Base-by-base conservation (phyloP, 2,888 invertebrate genomes). In the Epistrophe eligans region DNA sequence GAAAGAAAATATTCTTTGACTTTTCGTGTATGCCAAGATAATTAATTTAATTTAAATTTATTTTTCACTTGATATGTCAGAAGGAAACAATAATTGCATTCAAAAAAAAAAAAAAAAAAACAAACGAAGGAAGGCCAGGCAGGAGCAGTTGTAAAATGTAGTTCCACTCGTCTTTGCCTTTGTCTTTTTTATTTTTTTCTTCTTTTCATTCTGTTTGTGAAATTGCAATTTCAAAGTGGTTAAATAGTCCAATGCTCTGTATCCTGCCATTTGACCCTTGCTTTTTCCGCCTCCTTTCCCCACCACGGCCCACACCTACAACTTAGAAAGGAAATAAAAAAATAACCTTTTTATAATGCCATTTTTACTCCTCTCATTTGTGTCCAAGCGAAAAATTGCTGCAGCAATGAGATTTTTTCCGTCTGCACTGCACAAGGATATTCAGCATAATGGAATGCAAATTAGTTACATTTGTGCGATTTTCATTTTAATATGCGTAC, bases 1-100 rank as follows among this genome's bases (percentile, higher is more conserved):
- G 85, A 85, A 85, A 82, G 82, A 85, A 85, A 85, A 85, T 64
- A 85, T 82, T 84, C 85, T 74, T 82, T 85, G 82, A 85, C 82
- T 74, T 55, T 35, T 74, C 77, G 57, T 74, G 52, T 85, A 58
- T 77, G 64, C 77, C 71, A 74, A 52, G 77, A 82, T 85, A 82
- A 85, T 85, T 82, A 82, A 82, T 82, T 85, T 79, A 79, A 85
- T 82, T 85, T 77, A 77, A 85, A 85, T 85, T 82, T 82, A 79
- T 85, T 85, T 62, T 85, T 77, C 77, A 70, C 85, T 73, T 85
- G 82, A 77, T 77, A 45, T 74, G 64, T 64, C 73, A 76, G 81
- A 77, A 43, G 40, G 19, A 55, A 55, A 70, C 11, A 60, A 77
- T 67, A 64, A 80, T 81, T 81, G 55, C 70, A 60, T 57, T 57